phyloP scores from a whole-genome alignment of 1,140 invertebrate genomes.

The Polyergus mexicanus region DNA sequence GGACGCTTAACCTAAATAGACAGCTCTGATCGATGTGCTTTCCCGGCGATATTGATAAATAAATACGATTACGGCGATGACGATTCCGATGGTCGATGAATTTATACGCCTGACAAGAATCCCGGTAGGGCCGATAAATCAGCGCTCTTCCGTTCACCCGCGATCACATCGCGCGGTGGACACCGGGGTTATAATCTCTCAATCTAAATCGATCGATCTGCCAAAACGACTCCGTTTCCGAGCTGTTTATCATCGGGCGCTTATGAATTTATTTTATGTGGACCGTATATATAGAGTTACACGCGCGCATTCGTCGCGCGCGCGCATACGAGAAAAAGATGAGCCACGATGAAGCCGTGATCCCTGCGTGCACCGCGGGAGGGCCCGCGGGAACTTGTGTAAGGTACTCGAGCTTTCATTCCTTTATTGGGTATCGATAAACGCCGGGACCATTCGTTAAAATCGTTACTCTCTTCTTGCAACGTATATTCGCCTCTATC shows the following conservation, averaged over 20 bases:
- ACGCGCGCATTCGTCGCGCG: constrained; percentile 46
- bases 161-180: constrained; percentile 62
- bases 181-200: constrained; percentile 81
- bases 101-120: constrained; percentile 76
- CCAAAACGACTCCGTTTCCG: constrained; percentile 79
- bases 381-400: constrained; percentile 76
- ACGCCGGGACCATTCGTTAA: constrained; percentile 73
- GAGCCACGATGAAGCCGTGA: constrained; percentile 74
- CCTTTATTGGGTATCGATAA: constrained; percentile 76
- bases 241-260: constrained; percentile 77
- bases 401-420: constrained; percentile 75
- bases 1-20: constrained; percentile 71
- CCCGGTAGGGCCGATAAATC: constrained; percentile 79
- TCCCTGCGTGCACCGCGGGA: constrained; percentile 80
- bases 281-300: constrained; percentile 38
- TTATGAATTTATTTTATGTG: constrained; percentile 75
- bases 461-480: constrained; percentile 64
- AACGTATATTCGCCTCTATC: constrained; percentile 16
- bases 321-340: constrained; percentile 58
- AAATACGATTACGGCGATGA: constrained; percentile 78
- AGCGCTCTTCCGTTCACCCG: constrained; percentile 47
- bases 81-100: constrained; percentile 76
- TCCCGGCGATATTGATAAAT: constrained; percentile 76
- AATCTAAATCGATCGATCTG: constrained; percentile 84
- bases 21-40: constrained; percentile 73